These are phyloP conservation scores for Telmatherina bonti DNA, from an alignment of 2,797 vertebrate species.

Conservation along the genomic window DNA sequence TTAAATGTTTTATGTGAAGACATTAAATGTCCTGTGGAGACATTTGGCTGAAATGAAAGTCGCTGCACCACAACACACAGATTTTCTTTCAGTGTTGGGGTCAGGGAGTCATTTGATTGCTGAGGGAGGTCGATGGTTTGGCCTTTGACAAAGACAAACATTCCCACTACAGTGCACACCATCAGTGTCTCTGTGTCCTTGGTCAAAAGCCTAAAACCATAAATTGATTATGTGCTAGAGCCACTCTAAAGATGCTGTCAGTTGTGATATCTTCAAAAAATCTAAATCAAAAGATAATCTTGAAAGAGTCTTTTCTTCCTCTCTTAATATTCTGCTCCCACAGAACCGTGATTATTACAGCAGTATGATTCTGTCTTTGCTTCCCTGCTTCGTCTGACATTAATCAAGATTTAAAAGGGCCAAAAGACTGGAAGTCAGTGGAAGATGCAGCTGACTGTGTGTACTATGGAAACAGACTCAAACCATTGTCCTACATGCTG, in stretches of 20 bases:
- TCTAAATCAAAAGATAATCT: background rate
- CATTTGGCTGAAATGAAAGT: background rate
- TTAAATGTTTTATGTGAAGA: background rate
- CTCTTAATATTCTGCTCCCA: constrained; percentile 18
- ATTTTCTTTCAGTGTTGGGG: background rate
- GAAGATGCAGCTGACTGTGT: constrained; percentile 37
- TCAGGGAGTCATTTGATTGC: constrained; percentile 15
- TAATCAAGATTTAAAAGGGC: constrained; percentile 30
- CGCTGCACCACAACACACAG: background rate
- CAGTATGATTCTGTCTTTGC: constrained; percentile 6
- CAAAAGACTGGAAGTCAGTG: constrained; percentile 31
- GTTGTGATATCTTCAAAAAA: constrained; percentile 1
- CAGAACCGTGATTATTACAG: constrained; percentile 16
- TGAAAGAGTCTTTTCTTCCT: background rate
- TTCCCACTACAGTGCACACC: constrained; percentile 31
- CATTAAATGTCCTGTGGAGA: background rate
- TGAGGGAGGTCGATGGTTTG: constrained; percentile 25
- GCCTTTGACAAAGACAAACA: constrained; percentile 41
- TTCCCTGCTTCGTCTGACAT: constrained; percentile 13
- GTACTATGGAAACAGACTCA: constrained; percentile 74
- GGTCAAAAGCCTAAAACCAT: constrained; percentile 16
- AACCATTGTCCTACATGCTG: constrained; percentile 44
- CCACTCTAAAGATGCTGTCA: background rate
- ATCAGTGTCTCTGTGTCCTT: constrained; percentile 34
- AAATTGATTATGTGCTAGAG: constrained; percentile 10